Base-by-base conservation (phyloP, 2,797 vertebrate genomes). In the Diglossa cyanea region DNA sequence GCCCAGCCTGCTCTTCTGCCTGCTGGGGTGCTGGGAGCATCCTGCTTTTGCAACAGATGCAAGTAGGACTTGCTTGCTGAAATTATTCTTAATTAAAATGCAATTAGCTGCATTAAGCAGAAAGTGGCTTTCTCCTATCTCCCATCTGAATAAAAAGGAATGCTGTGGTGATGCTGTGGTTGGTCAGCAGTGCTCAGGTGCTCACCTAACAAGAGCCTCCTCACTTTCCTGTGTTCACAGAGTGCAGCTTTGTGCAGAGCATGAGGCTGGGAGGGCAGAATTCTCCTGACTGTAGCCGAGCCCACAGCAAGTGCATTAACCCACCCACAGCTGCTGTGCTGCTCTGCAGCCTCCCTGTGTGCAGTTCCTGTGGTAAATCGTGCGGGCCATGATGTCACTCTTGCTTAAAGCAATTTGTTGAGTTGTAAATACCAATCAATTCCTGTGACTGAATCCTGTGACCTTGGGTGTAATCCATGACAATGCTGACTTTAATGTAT, bases 391-490 rank as follows among this genome's bases (percentile, higher is more conserved):
- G 92, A 92, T 86, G 92, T 94, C 92, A 96, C 68, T 6, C 72
- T 54, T 77, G 84, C 84, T 95, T 54, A 23, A 73, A 92, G 65
- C 81, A 48, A 89, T 92, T 87, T 92, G 86, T 93, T 91, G 89
- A 94, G 86, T 86, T 95, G 89, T 96, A 95, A 96, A 96, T 95
- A 95, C 75, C 61, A 17, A 95, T 95, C 94, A 95, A 94, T 94
- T 77, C 91, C 82, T 75, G 67, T 40, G 84, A 83, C 81, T 91
- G 91, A 62, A 75, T 93, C 77, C 74, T 40, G 66, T 66, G 92
- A 91, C 92, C 89, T 94, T 87, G 87, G 75, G 91, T 88, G 81
- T 78, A 30, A 87, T 91, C 95, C 75, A 50, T 28, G 81, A 75
- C 81, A 87, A 53, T 0, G 0, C 75, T 87, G 89, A 91, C 93